phyloP scores from a whole-genome alignment of 2,888 invertebrate genomes.

The Pollenia amentaria region DNA sequence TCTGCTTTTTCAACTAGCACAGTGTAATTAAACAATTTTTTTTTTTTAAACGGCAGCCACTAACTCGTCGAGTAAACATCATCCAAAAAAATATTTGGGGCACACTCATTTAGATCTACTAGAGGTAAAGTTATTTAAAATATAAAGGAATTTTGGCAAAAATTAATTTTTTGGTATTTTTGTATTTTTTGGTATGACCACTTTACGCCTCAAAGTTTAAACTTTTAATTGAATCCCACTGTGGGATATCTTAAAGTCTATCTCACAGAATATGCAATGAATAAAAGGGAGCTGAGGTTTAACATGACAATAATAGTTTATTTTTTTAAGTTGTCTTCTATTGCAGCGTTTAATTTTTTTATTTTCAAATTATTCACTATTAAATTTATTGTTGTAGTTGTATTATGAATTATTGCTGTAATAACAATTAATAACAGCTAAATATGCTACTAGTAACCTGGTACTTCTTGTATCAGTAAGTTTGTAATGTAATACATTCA shows the following conservation, averaged over 20 bases:
- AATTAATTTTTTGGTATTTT: too few species aligned
- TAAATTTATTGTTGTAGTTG: slow-evolving; percentile 21
- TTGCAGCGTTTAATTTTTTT: slow-evolving; percentile 43
- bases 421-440: slow-evolving; percentile 26
- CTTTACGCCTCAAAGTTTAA: background rate
- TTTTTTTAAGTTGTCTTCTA: slow-evolving; percentile 14
- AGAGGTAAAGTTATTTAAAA: too few species aligned
- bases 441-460: slow-evolving; percentile 25
- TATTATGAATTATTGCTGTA: slow-evolving; percentile 36
- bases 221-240: background rate
- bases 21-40: too few species aligned
- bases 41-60: too few species aligned
- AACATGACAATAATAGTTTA: slow-evolving; percentile 28
- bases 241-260: slow-evolving; percentile 35
- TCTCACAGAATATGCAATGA: background rate
- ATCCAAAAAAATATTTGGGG: too few species aligned
- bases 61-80: too few species aligned
- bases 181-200: too few species aligned
- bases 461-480: background rate
- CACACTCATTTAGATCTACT: too few species aligned
- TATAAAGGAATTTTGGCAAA: too few species aligned
- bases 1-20: too few species aligned
- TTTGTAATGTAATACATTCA: slow-evolving; percentile 11
- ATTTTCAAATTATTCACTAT: slow-evolving; percentile 7
- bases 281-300: background rate